Evolutionary conservation across 1,140 invertebrate genomes (phyloP).

Genomic region (Cyphomyrmex costatus): DNA sequence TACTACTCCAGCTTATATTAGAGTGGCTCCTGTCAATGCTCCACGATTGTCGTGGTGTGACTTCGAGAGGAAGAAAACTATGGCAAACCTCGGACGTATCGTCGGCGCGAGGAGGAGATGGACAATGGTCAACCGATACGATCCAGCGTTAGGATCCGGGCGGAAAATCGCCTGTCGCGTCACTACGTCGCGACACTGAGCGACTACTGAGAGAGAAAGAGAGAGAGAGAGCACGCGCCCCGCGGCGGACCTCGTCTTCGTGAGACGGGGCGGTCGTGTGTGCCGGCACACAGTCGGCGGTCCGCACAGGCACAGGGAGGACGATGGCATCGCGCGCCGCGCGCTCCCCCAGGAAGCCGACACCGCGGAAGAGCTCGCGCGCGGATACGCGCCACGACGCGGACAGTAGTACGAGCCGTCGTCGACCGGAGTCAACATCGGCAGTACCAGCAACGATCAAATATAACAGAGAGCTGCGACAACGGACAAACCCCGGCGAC

Average conservation of each 20-base stretch:
- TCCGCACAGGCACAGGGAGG: slow-evolving; percentile 39
- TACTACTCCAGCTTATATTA: neutral
- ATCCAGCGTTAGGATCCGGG: slow-evolving; percentile 6
- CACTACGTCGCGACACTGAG: slow-evolving; percentile 61
- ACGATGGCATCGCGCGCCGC: slow-evolving; percentile 57
- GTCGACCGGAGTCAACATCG: neutral
- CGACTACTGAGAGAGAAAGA: slow-evolving; percentile 53
- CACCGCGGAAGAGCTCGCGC: slow-evolving; percentile 45
- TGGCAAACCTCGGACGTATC: neutral
- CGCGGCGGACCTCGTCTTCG: slow-evolving; percentile 48
- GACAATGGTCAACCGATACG: slow-evolving; percentile 6
- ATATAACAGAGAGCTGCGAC: neutral
- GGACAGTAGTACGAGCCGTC: slow-evolving; percentile 16
- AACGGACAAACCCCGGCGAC: slow-evolving; percentile 1
- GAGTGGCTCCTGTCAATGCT: neutral
- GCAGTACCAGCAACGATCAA: slow-evolving; percentile 16
- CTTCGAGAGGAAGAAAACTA: slow-evolving; percentile 4
- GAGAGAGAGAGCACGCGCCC: slow-evolving; percentile 40
- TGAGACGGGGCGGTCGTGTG: slow-evolving; percentile 41
- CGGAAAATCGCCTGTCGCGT: slow-evolving; percentile 31
- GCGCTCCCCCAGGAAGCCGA: slow-evolving; percentile 52
- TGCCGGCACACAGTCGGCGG: slow-evolving; percentile 40
- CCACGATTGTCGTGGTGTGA: neutral
- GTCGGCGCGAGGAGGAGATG: neutral
- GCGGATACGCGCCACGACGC: slow-evolving; percentile 21